Evolutionary conservation across 2,888 invertebrate genomes (phyloP).

Genomic region (Odontomyia ornata): DNA sequence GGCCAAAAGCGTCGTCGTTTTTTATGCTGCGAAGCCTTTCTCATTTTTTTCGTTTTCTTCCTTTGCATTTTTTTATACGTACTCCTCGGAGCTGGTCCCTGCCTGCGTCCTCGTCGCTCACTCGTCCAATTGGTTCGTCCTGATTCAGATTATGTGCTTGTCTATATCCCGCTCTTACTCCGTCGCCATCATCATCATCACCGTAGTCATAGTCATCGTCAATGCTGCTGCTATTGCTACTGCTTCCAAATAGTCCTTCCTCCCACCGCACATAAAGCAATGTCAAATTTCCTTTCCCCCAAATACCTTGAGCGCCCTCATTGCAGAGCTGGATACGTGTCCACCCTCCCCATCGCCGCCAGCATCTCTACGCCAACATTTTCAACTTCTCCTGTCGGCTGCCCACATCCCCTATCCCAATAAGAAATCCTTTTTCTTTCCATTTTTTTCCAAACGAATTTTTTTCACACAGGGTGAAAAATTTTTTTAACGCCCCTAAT

Average conservation of each 20-base stretch:
- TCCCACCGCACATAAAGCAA: conserved; percentile 31
- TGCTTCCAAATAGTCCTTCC: conserved; percentile 24
- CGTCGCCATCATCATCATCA: conserved; percentile 37
- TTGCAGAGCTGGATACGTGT: conserved; percentile 6
- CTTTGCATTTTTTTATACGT: conserved; percentile 38
- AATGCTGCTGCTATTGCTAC: conserved; percentile 33
- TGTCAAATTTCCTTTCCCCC: conserved; percentile 27
- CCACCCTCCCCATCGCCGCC: conserved; percentile 31
- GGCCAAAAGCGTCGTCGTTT: conserved; percentile 44
- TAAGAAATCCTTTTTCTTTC: conserved; percentile 42
- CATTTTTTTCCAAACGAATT: conserved; percentile 39
- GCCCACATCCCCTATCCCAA: conserved; percentile 45
- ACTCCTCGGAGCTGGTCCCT: conserved; percentile 1
- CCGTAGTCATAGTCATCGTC: conserved; percentile 25
- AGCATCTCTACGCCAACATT: conserved; percentile 8
- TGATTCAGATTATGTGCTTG: conserved; percentile 37
- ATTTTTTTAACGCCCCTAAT: conserved; percentile 49
- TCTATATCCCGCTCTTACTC: conserved; percentile 13
- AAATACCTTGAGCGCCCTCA: conserved; percentile 17
- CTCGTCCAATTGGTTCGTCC: conserved; percentile 18
- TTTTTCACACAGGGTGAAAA: conserved; percentile 42
- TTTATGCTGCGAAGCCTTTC: conserved; percentile 39
- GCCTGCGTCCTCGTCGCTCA: not conserved
- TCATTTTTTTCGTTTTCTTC: conserved; percentile 38
- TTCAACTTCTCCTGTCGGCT: conserved; percentile 40